Evolutionary conservation across 2,113 vertebrate genomes (phyloP), one percentile per base, ranked within the genome.

Genomic region (Andinoacara biseriatus): DNA sequence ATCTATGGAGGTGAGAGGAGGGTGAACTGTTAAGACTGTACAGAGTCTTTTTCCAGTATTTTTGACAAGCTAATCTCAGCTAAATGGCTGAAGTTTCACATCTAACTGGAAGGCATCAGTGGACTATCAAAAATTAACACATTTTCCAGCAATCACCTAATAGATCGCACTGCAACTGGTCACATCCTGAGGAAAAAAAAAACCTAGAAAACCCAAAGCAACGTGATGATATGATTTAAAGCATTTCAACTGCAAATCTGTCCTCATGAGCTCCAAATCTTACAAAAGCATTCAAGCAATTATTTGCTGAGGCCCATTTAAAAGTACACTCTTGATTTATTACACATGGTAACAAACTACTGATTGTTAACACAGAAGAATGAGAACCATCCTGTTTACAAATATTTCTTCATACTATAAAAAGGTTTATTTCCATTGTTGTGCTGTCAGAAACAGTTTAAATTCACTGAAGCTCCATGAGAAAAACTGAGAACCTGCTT

Each of bases 401-500:
- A 10, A 72, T 49, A 72, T 52, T 29, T 72, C 65, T 72, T 17
- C 49, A 31, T 31, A 8, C 17, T 72, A 72, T 52, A 72, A 72
- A 72, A 72, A 72, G 43, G 40, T 69, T 69, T 0, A 29, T 49
- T 26, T 52, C 24, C 65, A 52, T 43, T 29, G 63, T 49, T 24
- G 38, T 49, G 15, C 40, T 13, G 43, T 69, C 65, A 69, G 43
- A 52, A 52, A 52, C 65, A 26, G 46, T 69, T 49, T 1, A 46
- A 43, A 46, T 49, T 0, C 26, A 5, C 40, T 49, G 40, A 69
- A 69, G 63, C 40, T 69, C 10, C 40, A 49, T 29, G 40, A 69
- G 40, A 0, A 69, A 69, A 1, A 40, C 38, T 26, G 40, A 26
- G 40, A 67, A 0, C 40, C 26, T 33, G 67, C 31, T 14, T 26